These are phyloP conservation scores for Hypothenemus hampei DNA, from an alignment of 1,140 invertebrate genomes.

Conservation along the genomic window DNA sequence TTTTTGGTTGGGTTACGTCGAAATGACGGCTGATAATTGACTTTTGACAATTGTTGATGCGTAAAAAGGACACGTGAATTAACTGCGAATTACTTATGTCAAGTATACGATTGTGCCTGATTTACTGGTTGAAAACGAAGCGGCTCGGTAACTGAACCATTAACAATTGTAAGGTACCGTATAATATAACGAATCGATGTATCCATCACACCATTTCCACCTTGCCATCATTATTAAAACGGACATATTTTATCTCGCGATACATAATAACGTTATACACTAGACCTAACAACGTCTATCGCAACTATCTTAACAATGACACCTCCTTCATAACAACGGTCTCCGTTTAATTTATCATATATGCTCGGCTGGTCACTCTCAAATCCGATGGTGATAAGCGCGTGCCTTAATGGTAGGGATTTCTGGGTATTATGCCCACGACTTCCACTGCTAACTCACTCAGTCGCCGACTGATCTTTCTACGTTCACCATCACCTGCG, in stretches of 20 bases:
- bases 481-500: constrained; percentile 1
- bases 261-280: constrained; percentile 11
- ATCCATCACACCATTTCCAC: constrained; percentile 9
- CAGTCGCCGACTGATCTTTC: constrained; percentile 10
- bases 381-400: constrained; percentile 22
- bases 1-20: no score
- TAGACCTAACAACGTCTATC: constrained; percentile 5
- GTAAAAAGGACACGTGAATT: no score
- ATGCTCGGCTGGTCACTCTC: constrained; percentile 31
- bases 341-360: constrained; percentile 39
- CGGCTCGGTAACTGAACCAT: no score
- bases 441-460: constrained; percentile 20
- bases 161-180: no score
- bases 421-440: constrained; percentile 27
- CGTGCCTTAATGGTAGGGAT: constrained; percentile 32
- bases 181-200: not conserved
- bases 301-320: constrained; percentile 22
- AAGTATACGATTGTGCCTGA: no score
- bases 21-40: no score
- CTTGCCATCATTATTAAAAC: constrained; percentile 9
- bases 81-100: no score
- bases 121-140: no score
- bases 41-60: no score
- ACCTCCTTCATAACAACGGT: constrained; percentile 36
- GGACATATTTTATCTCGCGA: constrained; percentile 8